Evolutionary conservation across 2,113 vertebrate species (phyloP).

Genomic region (Prinia subflava): DNA sequence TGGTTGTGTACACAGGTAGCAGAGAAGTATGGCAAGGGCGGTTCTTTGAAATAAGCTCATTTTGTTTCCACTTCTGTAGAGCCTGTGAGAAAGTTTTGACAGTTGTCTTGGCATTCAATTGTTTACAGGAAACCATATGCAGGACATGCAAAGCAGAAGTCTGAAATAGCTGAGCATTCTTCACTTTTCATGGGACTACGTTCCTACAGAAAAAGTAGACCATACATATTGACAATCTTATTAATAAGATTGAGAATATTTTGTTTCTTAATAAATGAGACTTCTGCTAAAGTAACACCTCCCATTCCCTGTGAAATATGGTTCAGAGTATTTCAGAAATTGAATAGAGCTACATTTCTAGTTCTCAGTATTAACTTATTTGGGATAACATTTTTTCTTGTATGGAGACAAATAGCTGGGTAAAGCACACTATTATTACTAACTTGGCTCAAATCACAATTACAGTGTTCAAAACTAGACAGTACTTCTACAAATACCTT

Average conservation of each 20-base stretch:
- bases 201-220: background rate
- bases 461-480: constrained; percentile 14
- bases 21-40: background rate
- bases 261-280: background rate
- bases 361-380: background rate
- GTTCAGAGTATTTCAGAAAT: background rate
- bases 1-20: background rate
- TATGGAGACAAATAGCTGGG: background rate
- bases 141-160: background rate
- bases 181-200: background rate
- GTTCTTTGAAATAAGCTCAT: background rate
- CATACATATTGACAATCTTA: background rate
- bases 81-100: background rate
- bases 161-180: background rate
- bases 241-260: background rate
- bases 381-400: background rate
- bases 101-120: background rate
- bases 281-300: background rate
- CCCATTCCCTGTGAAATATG: background rate
- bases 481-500: constrained; percentile 24
- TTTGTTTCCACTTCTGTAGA: background rate
- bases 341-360: background rate
- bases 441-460: background rate
- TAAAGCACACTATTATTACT: background rate
- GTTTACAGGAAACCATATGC: background rate